phyloP scores from a whole-genome alignment of 2,888 invertebrate species.

The Agrochola macilenta region DNA sequence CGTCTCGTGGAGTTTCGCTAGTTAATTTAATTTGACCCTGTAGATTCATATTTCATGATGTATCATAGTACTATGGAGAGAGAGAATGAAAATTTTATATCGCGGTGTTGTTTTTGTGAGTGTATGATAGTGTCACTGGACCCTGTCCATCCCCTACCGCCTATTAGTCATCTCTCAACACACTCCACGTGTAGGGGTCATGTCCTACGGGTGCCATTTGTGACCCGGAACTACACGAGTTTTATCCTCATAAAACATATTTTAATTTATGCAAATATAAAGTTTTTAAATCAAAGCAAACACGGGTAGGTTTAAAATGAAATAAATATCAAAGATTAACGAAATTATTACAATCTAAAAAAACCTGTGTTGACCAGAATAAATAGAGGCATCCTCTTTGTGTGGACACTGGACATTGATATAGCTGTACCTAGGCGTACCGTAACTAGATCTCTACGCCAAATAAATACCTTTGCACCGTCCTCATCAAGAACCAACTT shows the following conservation, averaged over 20 bases:
- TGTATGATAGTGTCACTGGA: conserved; percentile 14
- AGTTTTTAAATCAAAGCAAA: conserved; percentile 41
- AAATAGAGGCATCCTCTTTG: conserved; percentile 23
- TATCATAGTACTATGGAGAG: background rate
- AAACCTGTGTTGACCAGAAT: background rate
- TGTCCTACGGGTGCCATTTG: conserved; percentile 54
- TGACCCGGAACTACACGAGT: conserved; percentile 49
- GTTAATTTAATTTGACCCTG: too few relatives aligned
- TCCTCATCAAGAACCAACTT: too few relatives aligned
- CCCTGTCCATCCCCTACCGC: conserved; percentile 47
- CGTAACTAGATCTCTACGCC: too few relatives aligned
- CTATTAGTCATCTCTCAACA: conserved; percentile 49
- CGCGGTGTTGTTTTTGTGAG: conserved; percentile 10
- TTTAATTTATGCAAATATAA: conserved; percentile 43
- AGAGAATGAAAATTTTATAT: conserved; percentile 8
- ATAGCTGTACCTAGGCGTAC: too few relatives aligned
- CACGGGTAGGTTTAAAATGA: conserved; percentile 4
- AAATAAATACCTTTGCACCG: too few relatives aligned
- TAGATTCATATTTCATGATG: background rate
- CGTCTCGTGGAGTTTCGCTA: too few relatives aligned
- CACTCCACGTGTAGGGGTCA: conserved; percentile 44
- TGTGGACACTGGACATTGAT: background rate
- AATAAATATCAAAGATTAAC: conserved; percentile 4
- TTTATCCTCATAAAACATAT: conserved; percentile 42
- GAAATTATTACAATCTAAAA: background rate